Conservation (phyloP, 2,797 vertebrate species). For the Antennarius maculatus region DNA sequence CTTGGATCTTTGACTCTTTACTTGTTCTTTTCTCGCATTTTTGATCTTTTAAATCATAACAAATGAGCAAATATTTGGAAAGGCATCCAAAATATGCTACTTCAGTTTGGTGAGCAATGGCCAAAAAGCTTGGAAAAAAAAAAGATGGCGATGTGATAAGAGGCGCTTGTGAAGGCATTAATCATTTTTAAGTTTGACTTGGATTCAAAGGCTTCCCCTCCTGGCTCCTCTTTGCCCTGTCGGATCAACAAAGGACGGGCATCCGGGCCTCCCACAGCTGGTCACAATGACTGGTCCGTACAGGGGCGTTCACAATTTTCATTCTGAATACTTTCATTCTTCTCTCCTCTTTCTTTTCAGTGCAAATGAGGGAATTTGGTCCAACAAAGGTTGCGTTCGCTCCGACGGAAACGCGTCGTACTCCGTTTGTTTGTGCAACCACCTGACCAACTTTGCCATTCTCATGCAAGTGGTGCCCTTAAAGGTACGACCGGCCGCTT, state of each 20-base stretch:
- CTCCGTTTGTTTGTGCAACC: conserved; percentile 92
- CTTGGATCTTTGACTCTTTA: conserved; percentile 32
- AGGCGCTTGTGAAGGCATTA: conserved; percentile 57
- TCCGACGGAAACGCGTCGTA: conserved; percentile 86
- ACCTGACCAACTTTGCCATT: conserved; percentile 98
- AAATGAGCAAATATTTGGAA: conserved; percentile 33
- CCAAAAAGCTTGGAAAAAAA: conserved; percentile 24
- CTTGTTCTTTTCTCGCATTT: conserved; percentile 8
- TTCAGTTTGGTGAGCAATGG: conserved; percentile 39
- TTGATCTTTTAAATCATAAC: conserved; percentile 31
- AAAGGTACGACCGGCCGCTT: conserved; percentile 81
- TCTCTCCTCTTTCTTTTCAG: conserved; percentile 70
- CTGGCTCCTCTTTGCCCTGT: conserved; percentile 53
- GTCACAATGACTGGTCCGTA: conserved; percentile 32
- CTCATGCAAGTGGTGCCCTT: conserved; percentile 98
- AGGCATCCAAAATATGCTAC: conserved; percentile 30
- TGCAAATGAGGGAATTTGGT: conserved; percentile 90
- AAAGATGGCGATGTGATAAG: conserved; percentile 45
- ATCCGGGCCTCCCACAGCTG: conserved; percentile 34
- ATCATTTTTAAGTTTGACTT: conserved; percentile 71
- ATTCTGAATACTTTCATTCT: background rate
- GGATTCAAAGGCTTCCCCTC: conserved; percentile 55
- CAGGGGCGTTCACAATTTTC: conserved; percentile 8
- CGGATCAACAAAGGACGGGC: conserved; percentile 38
- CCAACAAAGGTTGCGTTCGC: conserved; percentile 88